Evolutionary conservation across 1,140 invertebrate genomes (phyloP).

Genomic region (Bactericera cockerelli): DNA sequence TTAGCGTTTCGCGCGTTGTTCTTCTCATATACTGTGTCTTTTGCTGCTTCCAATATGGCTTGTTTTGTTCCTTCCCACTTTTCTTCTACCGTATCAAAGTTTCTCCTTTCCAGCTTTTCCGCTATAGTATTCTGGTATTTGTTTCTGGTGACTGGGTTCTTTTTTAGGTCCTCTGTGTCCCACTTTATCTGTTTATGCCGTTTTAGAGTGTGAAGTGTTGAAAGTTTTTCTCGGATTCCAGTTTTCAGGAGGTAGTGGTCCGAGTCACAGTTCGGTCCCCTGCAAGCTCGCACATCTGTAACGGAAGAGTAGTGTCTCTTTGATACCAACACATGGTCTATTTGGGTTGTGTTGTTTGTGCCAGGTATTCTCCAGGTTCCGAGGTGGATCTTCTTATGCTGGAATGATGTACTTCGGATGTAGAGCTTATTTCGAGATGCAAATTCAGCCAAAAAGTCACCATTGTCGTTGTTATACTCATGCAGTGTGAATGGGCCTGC

Average conservation of each 20-base stretch:
- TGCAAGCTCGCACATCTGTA: slow-evolving; percentile 2
- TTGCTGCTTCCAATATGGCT: neutral
- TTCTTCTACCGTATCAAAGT: neutral
- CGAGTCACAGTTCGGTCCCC: slow-evolving; percentile 13
- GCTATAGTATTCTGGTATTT: neutral
- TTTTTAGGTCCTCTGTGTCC: neutral
- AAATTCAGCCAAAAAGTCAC: neutral
- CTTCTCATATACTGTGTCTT: neutral
- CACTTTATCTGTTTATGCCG: neutral
- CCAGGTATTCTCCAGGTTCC: no score
- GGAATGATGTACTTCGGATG: neutral
- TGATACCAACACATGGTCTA: no score
- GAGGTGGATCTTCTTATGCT: no score
- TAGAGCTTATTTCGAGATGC: neutral
- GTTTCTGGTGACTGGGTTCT: neutral
- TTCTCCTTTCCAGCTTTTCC: neutral
- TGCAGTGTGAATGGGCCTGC: neutral
- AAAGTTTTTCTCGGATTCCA: slow-evolving; percentile 7
- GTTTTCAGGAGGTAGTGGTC: slow-evolving; percentile 14
- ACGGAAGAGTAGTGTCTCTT: neutral
- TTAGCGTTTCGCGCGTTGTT: neutral
- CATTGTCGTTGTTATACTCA: neutral
- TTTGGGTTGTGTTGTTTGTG: slow-evolving; percentile 8
- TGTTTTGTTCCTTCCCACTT: slow-evolving; percentile 9
- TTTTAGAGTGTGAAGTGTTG: neutral